Evolutionary conservation across 2,113 vertebrate species (phyloP), one percentile per base, ranked within the genome.

Genomic region (Platichthys stellatus): DNA sequence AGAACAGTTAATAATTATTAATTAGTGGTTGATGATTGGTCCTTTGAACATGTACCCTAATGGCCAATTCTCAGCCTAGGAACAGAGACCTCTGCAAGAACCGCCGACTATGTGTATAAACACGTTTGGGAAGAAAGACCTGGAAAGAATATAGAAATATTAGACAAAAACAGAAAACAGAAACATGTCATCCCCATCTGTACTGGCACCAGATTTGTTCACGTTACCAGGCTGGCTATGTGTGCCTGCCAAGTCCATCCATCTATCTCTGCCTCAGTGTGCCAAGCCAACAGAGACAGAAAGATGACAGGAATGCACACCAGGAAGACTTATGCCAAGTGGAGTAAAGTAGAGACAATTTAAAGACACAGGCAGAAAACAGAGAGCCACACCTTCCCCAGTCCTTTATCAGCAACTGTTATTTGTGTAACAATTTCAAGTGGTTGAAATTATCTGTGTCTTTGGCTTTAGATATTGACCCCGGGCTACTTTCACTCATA

Each of bases 1-100:
- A 88, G 88, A 91, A 89, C 88, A 89, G 89, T 93, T 94, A 91
- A 94, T 94, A 93, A 93, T 92, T 89, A 85, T 92, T 93, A 93
- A 94, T 94, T 93, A 93, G 91, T 86, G 78, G 83, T 86, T 90
- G 90, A 93, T 87, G 89, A 92, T 91, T 87, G 88, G 82, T 93
- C 90, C 89, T 92, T 93, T 93, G 88, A 91, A 91, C 88, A 81
- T 88, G 86, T 79, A 92, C 89, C 85, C 90, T 86, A 87, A 87
- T 87, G 90, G 89, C 82, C 88, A 83, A 78, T 86, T 86, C 83
- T 85, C 79, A 80, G 80, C 84, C 78, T 78, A 84, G 54, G 83
- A 83, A 82, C 80, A 84, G 65, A 86, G 80, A 84, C 72, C 83
- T 75, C 69, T 21, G 83, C 54, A 63, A 87, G 87, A 85, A 74